These are phyloP conservation scores for Carlito syrichta DNA, from an alignment of 2,113 vertebrate genomes.

Conservation along the genomic window DNA sequence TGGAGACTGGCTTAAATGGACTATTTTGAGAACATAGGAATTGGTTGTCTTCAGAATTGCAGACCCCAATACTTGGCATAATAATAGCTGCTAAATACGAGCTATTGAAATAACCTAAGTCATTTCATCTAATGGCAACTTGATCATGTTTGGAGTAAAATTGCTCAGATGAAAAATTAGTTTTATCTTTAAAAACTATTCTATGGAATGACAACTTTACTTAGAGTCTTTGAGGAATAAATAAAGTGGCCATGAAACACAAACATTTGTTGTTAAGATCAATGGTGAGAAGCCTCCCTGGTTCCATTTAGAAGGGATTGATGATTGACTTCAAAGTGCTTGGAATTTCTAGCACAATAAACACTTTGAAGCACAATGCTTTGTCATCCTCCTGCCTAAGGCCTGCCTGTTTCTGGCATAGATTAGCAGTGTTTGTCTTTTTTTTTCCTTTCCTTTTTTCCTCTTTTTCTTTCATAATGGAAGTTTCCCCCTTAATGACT, in stretches of 20 bases:
- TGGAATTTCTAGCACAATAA: slow-evolving; percentile 58
- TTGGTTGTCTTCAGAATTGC: neutral
- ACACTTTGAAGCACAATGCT: slow-evolving; percentile 68
- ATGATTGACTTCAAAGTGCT: slow-evolving; percentile 64
- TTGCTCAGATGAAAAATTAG: slow-evolving; percentile 39
- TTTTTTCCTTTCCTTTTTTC: neutral
- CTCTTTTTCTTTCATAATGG: slow-evolving; percentile 65
- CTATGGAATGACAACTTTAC: slow-evolving; percentile 21
- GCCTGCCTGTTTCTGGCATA: slow-evolving; percentile 71
- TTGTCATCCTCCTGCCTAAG: slow-evolving; percentile 69
- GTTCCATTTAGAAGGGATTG: slow-evolving; percentile 68
- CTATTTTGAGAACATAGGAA: neutral
- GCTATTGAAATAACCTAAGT: neutral
- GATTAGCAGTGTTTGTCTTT: slow-evolving; percentile 57
- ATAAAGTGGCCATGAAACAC: slow-evolving; percentile 53
- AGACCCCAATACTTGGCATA: neutral
- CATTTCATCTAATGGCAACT: neutral
- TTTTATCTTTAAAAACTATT: slow-evolving; percentile 56
- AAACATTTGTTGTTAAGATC: slow-evolving; percentile 68
- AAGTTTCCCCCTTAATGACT: slow-evolving; percentile 61
- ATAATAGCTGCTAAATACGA: neutral
- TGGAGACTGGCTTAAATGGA: neutral
- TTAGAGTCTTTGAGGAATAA: slow-evolving; percentile 50
- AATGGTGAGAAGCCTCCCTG: slow-evolving; percentile 36
- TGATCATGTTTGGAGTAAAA: neutral